Evolutionary conservation across 2,797 vertebrate species (phyloP).

Genomic region (Argyrosomus regius): DNA sequence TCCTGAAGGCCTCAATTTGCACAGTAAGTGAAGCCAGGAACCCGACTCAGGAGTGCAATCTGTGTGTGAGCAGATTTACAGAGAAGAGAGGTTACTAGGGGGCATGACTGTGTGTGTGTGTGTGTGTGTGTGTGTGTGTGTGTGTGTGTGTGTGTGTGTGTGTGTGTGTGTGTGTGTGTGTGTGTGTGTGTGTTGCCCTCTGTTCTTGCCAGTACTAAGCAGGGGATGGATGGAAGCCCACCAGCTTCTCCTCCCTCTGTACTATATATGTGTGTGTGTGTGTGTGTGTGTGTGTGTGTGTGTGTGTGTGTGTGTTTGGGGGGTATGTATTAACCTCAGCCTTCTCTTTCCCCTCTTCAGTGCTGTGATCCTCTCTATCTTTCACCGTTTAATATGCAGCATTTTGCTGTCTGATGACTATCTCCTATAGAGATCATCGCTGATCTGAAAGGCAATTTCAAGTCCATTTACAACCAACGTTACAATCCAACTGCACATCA

Average conservation of each 20-base stretch:
- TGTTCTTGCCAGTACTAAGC: constrained; percentile 60
- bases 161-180: constrained; percentile 35
- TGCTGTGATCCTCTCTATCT: constrained; percentile 38
- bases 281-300: constrained; percentile 7
- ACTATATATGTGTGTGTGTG: constrained; percentile 8
- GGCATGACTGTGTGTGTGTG: constrained; percentile 57
- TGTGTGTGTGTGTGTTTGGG: constrained; percentile 8
- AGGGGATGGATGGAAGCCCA: constrained; percentile 60
- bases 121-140: constrained; percentile 32
- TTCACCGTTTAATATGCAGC: constrained; percentile 48
- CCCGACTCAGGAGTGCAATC: constrained; percentile 68
- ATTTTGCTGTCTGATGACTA: constrained; percentile 51
- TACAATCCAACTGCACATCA: constrained; percentile 38
- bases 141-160: constrained; percentile 38
- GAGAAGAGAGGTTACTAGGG: constrained; percentile 73
- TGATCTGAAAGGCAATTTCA: constrained; percentile 63
- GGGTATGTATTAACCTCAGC: constrained; percentile 23
- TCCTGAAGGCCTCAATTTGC: constrained; percentile 81
- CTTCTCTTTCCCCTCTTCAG: constrained; percentile 12
- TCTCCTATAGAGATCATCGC: constrained; percentile 35
- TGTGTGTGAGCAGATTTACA: constrained; percentile 76
- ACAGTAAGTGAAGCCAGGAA: constrained; percentile 75
- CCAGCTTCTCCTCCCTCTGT: constrained; percentile 47
- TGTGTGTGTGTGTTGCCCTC: constrained; percentile 47
- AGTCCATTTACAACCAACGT: constrained; percentile 39